A percentile compares a stretch with the other conserved stretches of the same genome.
These are phyloP conservation scores for Heliopora coerulea DNA, from an alignment of 92 coral and sea anemone genomes.

Conservation along the genomic window DNA sequence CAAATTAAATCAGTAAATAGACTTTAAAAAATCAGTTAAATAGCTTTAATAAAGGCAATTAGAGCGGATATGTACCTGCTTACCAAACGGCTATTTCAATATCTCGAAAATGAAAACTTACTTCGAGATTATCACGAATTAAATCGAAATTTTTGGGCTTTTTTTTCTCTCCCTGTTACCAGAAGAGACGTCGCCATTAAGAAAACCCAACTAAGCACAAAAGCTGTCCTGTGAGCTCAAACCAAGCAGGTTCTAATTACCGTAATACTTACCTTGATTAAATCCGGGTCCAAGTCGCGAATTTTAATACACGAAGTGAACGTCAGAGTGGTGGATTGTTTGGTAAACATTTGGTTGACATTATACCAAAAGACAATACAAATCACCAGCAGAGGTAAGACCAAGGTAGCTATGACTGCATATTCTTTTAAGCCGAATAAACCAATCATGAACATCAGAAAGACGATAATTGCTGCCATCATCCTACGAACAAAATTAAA, in stretches of 20 bases:
- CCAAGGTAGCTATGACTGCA: conserved; percentile 52
- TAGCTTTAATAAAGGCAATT: too few relatives aligned
- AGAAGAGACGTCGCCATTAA: not conserved
- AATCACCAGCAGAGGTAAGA: conserved; percentile 73
- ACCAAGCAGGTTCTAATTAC: too few relatives aligned
- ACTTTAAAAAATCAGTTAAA: too few relatives aligned
- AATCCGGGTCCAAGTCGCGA: conserved; percentile 29
- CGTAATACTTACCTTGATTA: conserved; percentile 20
- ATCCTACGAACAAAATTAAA: conserved; percentile 52
- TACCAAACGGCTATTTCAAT: too few relatives aligned
- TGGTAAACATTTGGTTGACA: conserved; percentile 28
- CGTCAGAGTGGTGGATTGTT: conserved; percentile 7
- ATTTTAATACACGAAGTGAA: conserved; percentile 19
- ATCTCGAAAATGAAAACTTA: too few relatives aligned
- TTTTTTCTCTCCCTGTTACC: too few relatives aligned
- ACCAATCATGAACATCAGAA: conserved; percentile 80
- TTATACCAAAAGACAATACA: conserved; percentile 37
- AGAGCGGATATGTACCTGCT: too few relatives aligned
- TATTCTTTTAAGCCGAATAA: conserved; percentile 70
- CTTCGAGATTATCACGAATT: too few relatives aligned
- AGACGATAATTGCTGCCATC: conserved; percentile 78
- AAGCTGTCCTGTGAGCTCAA: too few relatives aligned
- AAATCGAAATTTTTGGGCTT: too few relatives aligned
- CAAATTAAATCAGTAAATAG: too few relatives aligned
- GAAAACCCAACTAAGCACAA: not conserved